Conservation (phyloP, 1,140 invertebrate genomes). For the Catajapyx aquilonaris region DNA sequence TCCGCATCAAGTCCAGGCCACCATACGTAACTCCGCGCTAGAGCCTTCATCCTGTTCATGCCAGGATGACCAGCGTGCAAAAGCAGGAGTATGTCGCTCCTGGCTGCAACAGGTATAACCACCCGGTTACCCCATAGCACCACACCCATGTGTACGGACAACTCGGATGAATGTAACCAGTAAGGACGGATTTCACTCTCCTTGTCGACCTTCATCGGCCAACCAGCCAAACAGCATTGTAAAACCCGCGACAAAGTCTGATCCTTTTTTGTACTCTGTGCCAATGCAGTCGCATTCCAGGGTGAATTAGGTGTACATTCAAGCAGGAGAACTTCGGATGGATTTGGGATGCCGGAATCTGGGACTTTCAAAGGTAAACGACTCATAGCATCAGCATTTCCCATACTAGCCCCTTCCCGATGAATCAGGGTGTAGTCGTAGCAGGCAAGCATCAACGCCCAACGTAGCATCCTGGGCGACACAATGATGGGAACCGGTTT, state of each 20-base stretch:
- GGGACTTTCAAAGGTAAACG: constrained; percentile 8
- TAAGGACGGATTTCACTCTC: too few species aligned
- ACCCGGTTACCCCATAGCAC: constrained; percentile 10
- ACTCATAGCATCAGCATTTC: constrained; percentile 14
- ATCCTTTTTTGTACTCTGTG: constrained; percentile 1
- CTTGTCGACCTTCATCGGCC: too few species aligned
- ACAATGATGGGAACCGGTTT: constrained; percentile 14
- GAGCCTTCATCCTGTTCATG: constrained; percentile 28
- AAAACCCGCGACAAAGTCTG: neutral
- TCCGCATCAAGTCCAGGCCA: constrained; percentile 27
- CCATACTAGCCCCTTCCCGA: constrained; percentile 10
- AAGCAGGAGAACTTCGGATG: constrained; percentile 1
- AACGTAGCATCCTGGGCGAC: constrained; percentile 14
- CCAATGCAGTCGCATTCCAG: neutral
- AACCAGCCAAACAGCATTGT: too few species aligned
- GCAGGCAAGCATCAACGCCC: constrained; percentile 12
- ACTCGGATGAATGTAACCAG: too few species aligned
- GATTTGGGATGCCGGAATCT: constrained; percentile 1
- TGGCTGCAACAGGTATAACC: constrained; percentile 21
- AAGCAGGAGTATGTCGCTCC: constrained; percentile 16
- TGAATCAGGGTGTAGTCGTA: constrained; percentile 13
- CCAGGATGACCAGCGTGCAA: constrained; percentile 27
- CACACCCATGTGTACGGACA: constrained; percentile 5
- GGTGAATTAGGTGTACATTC: neutral
- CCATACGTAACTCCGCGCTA: constrained; percentile 27